Base-by-base conservation (phyloP, 23 tunicate species). In the Phallusia fumigata region DNA sequence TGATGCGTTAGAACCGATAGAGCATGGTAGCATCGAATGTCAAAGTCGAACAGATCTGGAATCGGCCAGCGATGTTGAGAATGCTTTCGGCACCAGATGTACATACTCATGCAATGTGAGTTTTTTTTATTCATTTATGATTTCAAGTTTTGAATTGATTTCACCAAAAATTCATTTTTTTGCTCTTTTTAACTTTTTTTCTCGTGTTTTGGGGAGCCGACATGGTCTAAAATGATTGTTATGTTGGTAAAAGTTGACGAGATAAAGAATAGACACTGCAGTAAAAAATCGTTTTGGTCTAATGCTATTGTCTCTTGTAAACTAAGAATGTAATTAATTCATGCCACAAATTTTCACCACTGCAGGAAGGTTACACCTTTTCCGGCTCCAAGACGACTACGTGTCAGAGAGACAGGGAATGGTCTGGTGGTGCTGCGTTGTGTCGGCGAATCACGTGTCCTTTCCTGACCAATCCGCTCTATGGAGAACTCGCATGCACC, bases 371-470 rank as follows among this genome's bases (percentile, higher is more conserved):
- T 6, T 95, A 89, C 83, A 69, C 26, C 36, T 65, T 95, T 35
- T 24, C 85, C 8, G 98, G 98, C 18, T 52, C 87, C 28, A n/a
- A 30, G 28, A 36, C 75, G 0, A 53, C 95, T 86, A 80, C 50
- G 24, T 95, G 98, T 33, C 75, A 81, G 22, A 34, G 50, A 28
- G 90, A 86, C 76, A 53, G 82, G n/a, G 78, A 52, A 16, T 95
- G 98, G 98, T 65, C 87, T 34, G 95, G 95, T 18, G 83, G 75
- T 32, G 80, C 64, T 30, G 22, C 95, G 12, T 32, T 84, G n/a
- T 95, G 98, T 53, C 47, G 50, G 31, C 65, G 80, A 47, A 91
- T 96, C 86, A 89, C 88, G 84, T 96, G 99, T 91, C 90, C 89
- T 8, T 81, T 82, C 19, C 74, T 96, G 18, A 31, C 78, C 15